Evolutionary conservation across 2,797 vertebrate species (phyloP).

Genomic region (Macrochelys suwanniensis): DNA sequence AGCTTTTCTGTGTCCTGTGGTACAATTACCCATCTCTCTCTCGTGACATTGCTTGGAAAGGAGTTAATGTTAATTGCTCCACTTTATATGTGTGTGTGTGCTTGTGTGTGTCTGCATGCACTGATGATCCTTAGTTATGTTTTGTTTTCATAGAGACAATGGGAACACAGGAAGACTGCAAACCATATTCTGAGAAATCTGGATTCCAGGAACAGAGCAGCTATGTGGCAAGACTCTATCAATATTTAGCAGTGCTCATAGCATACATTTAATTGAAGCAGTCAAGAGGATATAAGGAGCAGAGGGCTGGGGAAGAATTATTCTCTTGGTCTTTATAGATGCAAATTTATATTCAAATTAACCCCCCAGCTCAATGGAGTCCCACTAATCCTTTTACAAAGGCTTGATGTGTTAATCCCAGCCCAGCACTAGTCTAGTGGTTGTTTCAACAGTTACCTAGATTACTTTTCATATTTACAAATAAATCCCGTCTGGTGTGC

Average conservation of each 20-base stretch:
- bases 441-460: constrained; percentile 60
- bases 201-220: neutral
- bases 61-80: neutral
- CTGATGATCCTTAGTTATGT: neutral
- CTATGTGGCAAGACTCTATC: neutral
- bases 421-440: constrained; percentile 43
- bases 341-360: constrained; percentile 50
- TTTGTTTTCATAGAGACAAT: neutral
- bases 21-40: neutral
- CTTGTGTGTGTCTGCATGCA: neutral
- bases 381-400: constrained; percentile 58
- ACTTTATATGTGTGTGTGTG: no score
- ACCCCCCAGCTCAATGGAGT: constrained; percentile 16
- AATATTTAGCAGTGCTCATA: neutral
- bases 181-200: neutral
- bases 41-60: neutral
- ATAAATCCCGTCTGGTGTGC: constrained; percentile 52
- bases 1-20: neutral
- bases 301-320: neutral
- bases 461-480: constrained; percentile 66
- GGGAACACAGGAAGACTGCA: neutral
- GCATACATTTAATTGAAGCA: fast-evolving
- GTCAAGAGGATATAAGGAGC: fast-evolving
- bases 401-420: constrained; percentile 62
- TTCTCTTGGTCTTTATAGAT: neutral